Conservation (phyloP, 2,797 vertebrate genomes). For the Tokudaia tokunoshimensis region DNA sequence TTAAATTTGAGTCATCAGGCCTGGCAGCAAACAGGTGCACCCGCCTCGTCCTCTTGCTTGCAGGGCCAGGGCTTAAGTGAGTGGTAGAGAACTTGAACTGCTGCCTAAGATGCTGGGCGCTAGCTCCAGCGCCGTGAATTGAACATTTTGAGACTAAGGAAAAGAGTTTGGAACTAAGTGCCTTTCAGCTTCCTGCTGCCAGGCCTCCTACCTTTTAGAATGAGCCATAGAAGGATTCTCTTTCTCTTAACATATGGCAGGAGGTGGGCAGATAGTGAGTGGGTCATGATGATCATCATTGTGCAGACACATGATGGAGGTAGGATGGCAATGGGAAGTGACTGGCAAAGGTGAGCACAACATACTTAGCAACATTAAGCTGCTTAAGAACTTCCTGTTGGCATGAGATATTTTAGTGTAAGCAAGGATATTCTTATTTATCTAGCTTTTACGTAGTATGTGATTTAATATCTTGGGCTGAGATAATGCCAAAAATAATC, state of each 20-base stretch:
- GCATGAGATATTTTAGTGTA: constrained; percentile 55
- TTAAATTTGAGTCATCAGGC: background rate
- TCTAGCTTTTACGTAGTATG: constrained; percentile 63
- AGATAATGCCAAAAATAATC: constrained; percentile 63
- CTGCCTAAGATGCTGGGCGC: background rate
- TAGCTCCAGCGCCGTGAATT: background rate
- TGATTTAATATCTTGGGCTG: constrained; percentile 74
- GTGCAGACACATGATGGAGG: background rate
- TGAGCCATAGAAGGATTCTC: background rate
- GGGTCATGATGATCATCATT: background rate
- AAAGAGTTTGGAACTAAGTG: constrained; percentile 44
- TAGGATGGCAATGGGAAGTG: constrained; percentile 8
- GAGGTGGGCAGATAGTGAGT: background rate
- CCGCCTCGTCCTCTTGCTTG: background rate
- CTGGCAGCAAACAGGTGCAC: background rate
- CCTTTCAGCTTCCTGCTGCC: background rate
- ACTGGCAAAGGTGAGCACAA: constrained; percentile 59
- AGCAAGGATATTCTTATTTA: constrained; percentile 61
- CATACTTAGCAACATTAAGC: constrained; percentile 70
- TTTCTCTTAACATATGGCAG: background rate
- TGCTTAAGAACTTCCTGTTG: constrained; percentile 81
- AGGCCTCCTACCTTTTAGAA: background rate
- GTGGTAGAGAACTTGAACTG: background rate
- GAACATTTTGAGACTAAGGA: background rate
- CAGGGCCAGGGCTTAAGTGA: background rate